Percentiles rank a stretch among this genome's conserved stretches.
Evolutionary conservation across 2,113 vertebrate species (phyloP).

Genomic region (Carassius carassius): DNA sequence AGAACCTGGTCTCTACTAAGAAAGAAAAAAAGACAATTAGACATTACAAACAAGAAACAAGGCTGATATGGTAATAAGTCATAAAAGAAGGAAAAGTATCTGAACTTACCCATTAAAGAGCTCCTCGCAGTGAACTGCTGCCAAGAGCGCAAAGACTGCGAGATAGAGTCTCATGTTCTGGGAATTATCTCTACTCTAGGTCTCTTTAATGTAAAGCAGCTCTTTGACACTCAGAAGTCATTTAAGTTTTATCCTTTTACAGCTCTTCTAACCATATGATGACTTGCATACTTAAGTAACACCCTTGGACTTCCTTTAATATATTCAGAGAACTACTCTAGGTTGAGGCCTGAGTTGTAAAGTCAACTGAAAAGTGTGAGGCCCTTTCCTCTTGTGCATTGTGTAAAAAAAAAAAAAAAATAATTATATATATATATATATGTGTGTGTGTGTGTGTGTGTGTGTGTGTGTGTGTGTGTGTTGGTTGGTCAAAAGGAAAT

Average conservation of each 20-base stretch:
- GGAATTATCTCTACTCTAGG: background rate
- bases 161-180: slow-evolving; percentile 61
- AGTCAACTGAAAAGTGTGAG: background rate
- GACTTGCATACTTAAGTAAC: background rate
- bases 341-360: background rate
- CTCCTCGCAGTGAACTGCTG: slow-evolving; percentile 56
- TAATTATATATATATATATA: too few relatives aligned
- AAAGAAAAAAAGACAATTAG: background rate
- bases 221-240: slow-evolving; percentile 6
- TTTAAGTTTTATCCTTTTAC: background rate
- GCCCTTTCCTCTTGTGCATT: background rate
- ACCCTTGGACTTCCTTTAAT: background rate
- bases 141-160: slow-evolving; percentile 61
- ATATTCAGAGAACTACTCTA: background rate
- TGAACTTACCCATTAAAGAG: slow-evolving; percentile 65
- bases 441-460: too few relatives aligned
- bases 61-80: background rate
- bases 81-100: background rate
- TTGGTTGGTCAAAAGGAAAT: background rate
- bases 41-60: background rate
- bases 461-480: too few relatives aligned
- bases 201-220: background rate
- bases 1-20: slow-evolving; percentile 70
- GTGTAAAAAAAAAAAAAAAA: too few relatives aligned
- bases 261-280: too few relatives aligned